Percentiles rank a stretch among this genome's conserved stretches.
phyloP scores from a whole-genome alignment of 2,797 vertebrate genomes.

The Numenius phaeopus region DNA sequence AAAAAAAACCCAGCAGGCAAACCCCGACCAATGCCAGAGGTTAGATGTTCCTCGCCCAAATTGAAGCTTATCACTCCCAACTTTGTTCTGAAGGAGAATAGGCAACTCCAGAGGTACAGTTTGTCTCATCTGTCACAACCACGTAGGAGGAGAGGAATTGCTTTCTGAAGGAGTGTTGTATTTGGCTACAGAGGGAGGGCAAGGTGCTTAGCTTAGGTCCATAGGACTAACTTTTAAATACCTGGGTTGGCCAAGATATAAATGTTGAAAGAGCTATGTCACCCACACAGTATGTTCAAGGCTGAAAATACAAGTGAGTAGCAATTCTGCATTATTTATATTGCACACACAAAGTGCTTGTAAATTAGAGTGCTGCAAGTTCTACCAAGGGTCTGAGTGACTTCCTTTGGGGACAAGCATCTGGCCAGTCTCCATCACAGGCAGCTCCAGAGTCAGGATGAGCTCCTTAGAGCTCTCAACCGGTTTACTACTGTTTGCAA shows the following conservation, averaged over 20 bases:
- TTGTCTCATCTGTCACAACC: neutral
- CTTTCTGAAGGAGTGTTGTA: neutral
- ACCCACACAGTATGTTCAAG: neutral
- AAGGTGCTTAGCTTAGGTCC: neutral
- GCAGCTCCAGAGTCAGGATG: neutral
- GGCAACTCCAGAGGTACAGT: neutral
- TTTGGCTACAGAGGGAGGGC: neutral
- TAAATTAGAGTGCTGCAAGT: neutral
- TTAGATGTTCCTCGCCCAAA: neutral
- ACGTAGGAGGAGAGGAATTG: neutral
- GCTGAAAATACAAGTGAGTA: neutral
- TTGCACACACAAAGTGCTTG: neutral
- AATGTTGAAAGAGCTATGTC: neutral
- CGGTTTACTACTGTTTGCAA: neutral
- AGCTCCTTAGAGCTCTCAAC: neutral
- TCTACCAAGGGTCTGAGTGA: neutral
- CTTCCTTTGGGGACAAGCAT: neutral
- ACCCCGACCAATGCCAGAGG: neutral
- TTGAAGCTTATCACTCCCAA: neutral
- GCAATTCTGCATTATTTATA: neutral
- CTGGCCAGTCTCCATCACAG: neutral
- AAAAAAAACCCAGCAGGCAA: neutral
- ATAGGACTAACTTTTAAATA: neutral
- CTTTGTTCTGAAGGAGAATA: neutral
- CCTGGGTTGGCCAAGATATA: neutral